Evolutionary conservation across 2,113 vertebrate species (phyloP).

Genomic region (Collichthys lucidus): DNA sequence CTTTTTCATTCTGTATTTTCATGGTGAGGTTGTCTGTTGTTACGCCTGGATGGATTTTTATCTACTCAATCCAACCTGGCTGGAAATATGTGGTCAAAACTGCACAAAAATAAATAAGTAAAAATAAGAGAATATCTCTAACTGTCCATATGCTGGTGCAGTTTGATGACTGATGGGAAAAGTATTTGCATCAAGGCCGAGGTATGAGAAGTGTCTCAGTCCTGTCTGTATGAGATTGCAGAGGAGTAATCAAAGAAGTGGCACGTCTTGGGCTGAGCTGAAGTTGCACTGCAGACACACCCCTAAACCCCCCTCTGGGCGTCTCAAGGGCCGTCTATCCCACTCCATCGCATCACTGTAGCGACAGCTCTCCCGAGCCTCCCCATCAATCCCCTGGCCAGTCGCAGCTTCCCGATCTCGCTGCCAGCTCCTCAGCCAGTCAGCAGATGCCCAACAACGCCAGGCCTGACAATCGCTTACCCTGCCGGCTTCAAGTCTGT

Average conservation of each 20-base stretch:
- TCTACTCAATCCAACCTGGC: slow-evolving; percentile 41
- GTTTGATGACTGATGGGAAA: slow-evolving; percentile 67
- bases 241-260: slow-evolving; percentile 74
- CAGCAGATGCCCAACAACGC: slow-evolving; percentile 77
- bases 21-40: slow-evolving; percentile 64
- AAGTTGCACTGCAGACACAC: slow-evolving; percentile 50
- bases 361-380: slow-evolving; percentile 68
- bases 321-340: slow-evolving; percentile 74
- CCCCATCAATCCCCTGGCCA: slow-evolving; percentile 77
- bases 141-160: slow-evolving; percentile 35
- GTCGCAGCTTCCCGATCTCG: slow-evolving; percentile 74
- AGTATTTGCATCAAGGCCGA: slow-evolving; percentile 65
- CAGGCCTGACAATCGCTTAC: slow-evolving; percentile 82
- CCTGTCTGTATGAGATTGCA: slow-evolving; percentile 60
- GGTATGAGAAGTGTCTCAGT: slow-evolving; percentile 56
- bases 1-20: slow-evolving; percentile 61
- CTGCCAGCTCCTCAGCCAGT: slow-evolving; percentile 77
- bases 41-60: slow-evolving; percentile 40
- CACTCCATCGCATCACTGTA: slow-evolving; percentile 70
- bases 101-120: slow-evolving; percentile 3
- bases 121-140: slow-evolving; percentile 27
- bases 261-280: slow-evolving; percentile 56
- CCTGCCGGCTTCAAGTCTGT: slow-evolving; percentile 80
- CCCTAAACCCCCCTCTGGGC: slow-evolving; percentile 43
- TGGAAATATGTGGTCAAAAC: slow-evolving; percentile 52